These are phyloP conservation scores for Nothoprocta pentlandii DNA, from an alignment of 2,113 vertebrate genomes.

Conservation along the genomic window DNA sequence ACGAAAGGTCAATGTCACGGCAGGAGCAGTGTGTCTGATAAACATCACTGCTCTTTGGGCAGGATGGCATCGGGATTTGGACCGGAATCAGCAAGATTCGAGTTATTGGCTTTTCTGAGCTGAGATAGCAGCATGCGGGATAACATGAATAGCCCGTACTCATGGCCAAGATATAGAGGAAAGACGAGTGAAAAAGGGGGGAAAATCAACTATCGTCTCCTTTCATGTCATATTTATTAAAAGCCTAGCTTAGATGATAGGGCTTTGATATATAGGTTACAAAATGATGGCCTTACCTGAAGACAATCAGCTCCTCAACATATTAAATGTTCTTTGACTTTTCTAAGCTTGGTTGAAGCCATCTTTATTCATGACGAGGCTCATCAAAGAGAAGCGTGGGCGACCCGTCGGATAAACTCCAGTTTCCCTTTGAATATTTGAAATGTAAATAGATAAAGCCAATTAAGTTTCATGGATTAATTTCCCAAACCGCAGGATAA, in stretches of 20 bases:
- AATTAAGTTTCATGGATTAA: slow-evolving; percentile 49
- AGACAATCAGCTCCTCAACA: not conserved
- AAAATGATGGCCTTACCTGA: not conserved
- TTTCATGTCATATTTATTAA: not conserved
- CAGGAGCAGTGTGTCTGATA: not conserved
- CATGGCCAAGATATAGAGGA: not conserved
- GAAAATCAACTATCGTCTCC: not conserved
- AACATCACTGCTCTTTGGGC: not conserved
- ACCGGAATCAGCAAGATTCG: not conserved
- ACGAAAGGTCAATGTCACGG: slow-evolving; percentile 13
- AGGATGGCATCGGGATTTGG: not conserved
- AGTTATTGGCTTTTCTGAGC: not conserved
- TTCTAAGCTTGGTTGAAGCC: not conserved
- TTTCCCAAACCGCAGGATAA: not conserved
- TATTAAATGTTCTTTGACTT: not conserved
- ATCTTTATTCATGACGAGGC: slow-evolving; percentile 32
- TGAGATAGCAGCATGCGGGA: not conserved
- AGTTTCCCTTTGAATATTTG: slow-evolving; percentile 12
- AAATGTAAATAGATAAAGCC: slow-evolving; percentile 22
- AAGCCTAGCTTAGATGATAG: not conserved
- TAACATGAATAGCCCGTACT: not conserved
- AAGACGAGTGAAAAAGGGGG: not conserved
- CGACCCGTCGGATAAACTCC: not conserved
- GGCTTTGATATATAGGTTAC: not conserved
- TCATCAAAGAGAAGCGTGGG: not conserved